These are phyloP conservation scores for Triplophysa yarkandensis DNA, from an alignment of 2,797 vertebrate species.

Conservation along the genomic window DNA sequence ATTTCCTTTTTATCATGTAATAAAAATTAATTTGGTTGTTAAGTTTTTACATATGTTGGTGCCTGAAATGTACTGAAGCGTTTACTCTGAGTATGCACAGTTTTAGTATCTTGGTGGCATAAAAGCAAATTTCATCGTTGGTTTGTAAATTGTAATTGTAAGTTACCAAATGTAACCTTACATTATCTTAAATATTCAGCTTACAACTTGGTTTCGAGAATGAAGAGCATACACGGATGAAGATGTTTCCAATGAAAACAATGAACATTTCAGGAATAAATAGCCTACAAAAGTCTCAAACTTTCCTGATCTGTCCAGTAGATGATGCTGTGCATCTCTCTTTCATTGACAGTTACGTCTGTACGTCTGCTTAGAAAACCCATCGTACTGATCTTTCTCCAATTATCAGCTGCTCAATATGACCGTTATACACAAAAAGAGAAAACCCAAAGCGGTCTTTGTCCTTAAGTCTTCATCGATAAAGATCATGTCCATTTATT, in stretches of 20 bases:
- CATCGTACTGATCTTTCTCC: constrained; percentile 16
- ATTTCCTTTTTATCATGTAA: constrained; percentile 15
- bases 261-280: too few relatives aligned
- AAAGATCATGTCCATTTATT: constrained; percentile 31
- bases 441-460: not conserved
- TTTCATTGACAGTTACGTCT: constrained; percentile 22
- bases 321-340: constrained; percentile 57
- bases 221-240: too few relatives aligned
- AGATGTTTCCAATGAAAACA: too few relatives aligned
- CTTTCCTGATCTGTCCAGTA: constrained; percentile 41
- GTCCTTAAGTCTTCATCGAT: not conserved
- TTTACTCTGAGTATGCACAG: too few relatives aligned
- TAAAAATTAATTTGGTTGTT: not conserved
- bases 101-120: constrained; percentile 21
- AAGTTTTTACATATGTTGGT: too few relatives aligned
- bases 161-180: too few relatives aligned
- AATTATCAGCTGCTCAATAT: constrained; percentile 9
- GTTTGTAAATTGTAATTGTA: too few relatives aligned
- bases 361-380: not conserved
- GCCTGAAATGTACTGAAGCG: too few relatives aligned
- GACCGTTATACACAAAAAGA: not conserved
- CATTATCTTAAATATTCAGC: too few relatives aligned
- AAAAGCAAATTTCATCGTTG: not conserved
- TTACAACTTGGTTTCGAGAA: too few relatives aligned
- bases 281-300: not conserved